phyloP scores from a whole-genome alignment of 2,888 invertebrate genomes.

The Prosapia bicincta region DNA sequence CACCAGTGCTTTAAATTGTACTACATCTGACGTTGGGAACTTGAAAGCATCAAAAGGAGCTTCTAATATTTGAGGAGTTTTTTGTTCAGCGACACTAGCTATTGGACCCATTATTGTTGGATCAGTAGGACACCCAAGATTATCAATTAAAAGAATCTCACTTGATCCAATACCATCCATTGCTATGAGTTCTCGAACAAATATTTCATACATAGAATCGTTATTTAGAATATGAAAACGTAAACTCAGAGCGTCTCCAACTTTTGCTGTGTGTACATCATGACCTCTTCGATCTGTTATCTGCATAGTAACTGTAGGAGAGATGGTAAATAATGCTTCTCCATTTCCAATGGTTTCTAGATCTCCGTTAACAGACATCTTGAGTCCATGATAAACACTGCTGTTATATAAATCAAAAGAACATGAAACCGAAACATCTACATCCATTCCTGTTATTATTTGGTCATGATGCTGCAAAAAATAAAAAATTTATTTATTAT shows the following conservation, averaged over 20 bases:
- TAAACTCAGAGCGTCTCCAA: conserved; percentile 49
- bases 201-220: conserved; percentile 49
- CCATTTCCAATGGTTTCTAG: conserved; percentile 42
- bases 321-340: conserved; percentile 47
- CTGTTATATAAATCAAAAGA: conserved; percentile 48
- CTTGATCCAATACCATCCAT: conserved; percentile 48
- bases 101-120: conserved; percentile 47
- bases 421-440: conserved; percentile 49
- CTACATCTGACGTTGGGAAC: conserved; percentile 47
- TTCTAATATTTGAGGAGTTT: conserved; percentile 40
- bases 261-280: conserved; percentile 47
- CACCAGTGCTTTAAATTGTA: conserved; percentile 46
- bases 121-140: conserved; percentile 48
- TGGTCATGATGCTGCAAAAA: conserved; percentile 48
- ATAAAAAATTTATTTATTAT: too few relatives aligned
- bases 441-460: conserved; percentile 48
- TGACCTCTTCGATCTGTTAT: conserved; percentile 47
- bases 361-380: conserved; percentile 44
- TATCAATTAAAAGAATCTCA: conserved; percentile 49
- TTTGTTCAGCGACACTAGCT: conserved; percentile 32
- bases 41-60: conserved; percentile 48
- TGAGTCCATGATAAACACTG: conserved; percentile 47
- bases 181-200: conserved; percentile 49
- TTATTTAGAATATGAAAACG: conserved; percentile 47
- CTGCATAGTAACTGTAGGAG: conserved; percentile 50